Evolutionary conservation across 2,888 invertebrate species (phyloP).

Genomic region (Boloria euphrosyne): DNA sequence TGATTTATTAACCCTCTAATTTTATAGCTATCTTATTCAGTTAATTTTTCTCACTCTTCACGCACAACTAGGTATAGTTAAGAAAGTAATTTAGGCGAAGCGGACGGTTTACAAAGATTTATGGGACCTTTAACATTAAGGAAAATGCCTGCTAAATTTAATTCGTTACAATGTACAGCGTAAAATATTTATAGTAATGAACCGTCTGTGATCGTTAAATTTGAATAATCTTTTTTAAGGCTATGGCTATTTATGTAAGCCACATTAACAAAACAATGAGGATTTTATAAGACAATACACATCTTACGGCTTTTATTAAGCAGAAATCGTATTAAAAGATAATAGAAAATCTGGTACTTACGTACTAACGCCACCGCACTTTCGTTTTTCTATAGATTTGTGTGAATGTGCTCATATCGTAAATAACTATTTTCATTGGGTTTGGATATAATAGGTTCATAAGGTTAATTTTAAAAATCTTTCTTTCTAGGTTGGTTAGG

Average conservation of each 20-base stretch:
- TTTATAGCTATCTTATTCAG: neutral
- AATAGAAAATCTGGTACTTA: no score
- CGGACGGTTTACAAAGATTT: conserved; percentile 14
- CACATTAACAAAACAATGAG: neutral
- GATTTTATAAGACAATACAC: neutral
- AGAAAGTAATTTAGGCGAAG: conserved; percentile 14
- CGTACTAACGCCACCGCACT: no score
- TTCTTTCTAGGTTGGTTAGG: no score
- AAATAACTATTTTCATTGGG: no score
- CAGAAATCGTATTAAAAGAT: no score
- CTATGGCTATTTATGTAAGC: neutral
- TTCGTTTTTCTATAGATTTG: no score
- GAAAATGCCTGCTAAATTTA: conserved; percentile 15
- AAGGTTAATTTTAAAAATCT: no score
- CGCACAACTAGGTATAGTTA: neutral
- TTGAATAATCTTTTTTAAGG: conserved; percentile 4
- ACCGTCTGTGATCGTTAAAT: conserved; percentile 8
- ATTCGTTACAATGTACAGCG: conserved; percentile 12
- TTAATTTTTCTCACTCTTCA: neutral
- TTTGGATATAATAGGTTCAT: no score
- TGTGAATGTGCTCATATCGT: no score
- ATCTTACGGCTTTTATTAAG: neutral
- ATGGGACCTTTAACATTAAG: conserved; percentile 19
- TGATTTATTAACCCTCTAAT: neutral
- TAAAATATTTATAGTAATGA: conserved; percentile 13